Evolutionary conservation across 2,888 invertebrate genomes (phyloP).

Genomic region (Heliconius erato): DNA sequence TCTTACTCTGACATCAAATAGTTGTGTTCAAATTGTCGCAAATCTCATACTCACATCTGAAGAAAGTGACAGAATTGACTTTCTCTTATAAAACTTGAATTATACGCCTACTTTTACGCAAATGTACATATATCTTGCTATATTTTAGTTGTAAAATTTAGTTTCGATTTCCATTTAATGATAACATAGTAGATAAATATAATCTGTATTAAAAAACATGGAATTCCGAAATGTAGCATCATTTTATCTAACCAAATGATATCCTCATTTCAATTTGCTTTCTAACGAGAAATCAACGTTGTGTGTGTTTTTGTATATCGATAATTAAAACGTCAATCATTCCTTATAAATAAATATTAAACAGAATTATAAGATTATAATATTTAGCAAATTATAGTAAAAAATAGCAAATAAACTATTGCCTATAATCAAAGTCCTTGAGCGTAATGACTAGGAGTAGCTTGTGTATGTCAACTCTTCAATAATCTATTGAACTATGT

Average conservation of each 20-base stretch:
- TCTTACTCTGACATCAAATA: neutral
- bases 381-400: neutral
- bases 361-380: neutral
- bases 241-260: too few relatives aligned
- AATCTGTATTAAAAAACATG: too few relatives aligned
- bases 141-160: neutral
- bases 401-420: neutral
- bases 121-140: neutral
- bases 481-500: neutral
- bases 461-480: neutral
- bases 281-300: neutral
- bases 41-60: neutral
- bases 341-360: neutral
- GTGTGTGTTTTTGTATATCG: too few relatives aligned
- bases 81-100: constrained; percentile 22
- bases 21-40: neutral
- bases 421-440: constrained; percentile 29
- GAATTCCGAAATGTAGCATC: too few relatives aligned
- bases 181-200: too few relatives aligned
- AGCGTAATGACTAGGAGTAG: neutral
- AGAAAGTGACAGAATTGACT: constrained; percentile 8
- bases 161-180: too few relatives aligned
- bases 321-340: too few relatives aligned
- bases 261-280: neutral
- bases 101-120: neutral